Evolutionary conservation across 64 coral and sea anemone species (phyloP).

Genomic region (Astreopora myriophthalma): DNA sequence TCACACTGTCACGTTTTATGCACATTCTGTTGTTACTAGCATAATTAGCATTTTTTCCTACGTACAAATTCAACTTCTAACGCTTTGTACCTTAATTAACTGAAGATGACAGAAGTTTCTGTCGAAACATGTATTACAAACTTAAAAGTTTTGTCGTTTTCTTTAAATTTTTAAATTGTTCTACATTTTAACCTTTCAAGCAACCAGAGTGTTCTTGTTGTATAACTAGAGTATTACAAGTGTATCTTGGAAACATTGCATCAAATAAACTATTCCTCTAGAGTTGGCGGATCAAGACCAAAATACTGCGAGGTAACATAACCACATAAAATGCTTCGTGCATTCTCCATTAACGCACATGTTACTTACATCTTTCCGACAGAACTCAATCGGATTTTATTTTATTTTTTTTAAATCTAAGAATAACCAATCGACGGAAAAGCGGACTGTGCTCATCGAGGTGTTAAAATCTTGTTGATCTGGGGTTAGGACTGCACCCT

Average conservation of each 20-base stretch:
- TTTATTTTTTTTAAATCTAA: constrained; percentile 24
- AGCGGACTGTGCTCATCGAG: constrained; percentile 55
- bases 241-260: not conserved
- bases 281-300: constrained; percentile 21
- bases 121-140: no score
- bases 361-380: constrained; percentile 45
- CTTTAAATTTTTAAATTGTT: no score
- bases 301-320: constrained; percentile 54
- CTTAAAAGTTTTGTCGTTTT: no score
- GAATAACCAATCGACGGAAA: constrained; percentile 35
- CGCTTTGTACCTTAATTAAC: no score
- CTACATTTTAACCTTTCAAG: no score
- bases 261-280: constrained; percentile 66
- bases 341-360: constrained; percentile 60
- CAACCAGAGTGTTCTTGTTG: not conserved
- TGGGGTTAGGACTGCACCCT: constrained; percentile 21
- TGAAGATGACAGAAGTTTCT: no score
- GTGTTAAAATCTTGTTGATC: constrained; percentile 54
- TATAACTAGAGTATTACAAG: not conserved
- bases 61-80: no score
- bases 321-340: constrained; percentile 59
- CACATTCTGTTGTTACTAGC: no score
- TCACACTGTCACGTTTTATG: no score
- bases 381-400: constrained; percentile 49
- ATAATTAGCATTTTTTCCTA: no score